Percentiles rank a stretch among this genome's conserved stretches.
Evolutionary conservation across 1,140 invertebrate genomes (phyloP).

Genomic region (Tigriopus japonicus): DNA sequence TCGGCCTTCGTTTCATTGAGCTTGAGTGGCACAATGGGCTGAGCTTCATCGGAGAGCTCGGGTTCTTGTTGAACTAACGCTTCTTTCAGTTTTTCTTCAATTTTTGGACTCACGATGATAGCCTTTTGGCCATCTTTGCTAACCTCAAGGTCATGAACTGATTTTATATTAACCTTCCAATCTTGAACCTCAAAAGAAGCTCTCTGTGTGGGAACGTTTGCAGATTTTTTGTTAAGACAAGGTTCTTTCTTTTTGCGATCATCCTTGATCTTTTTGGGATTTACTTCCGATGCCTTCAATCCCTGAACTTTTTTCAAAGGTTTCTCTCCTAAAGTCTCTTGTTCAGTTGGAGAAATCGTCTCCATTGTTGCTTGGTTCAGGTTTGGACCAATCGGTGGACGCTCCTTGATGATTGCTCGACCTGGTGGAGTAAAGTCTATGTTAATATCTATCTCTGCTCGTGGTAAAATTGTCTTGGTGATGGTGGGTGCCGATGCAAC

Average conservation of each 20-base stretch:
- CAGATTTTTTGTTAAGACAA: too few relatives aligned
- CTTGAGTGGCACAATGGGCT: neutral
- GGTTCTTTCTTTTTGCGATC: too few relatives aligned
- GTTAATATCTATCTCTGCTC: slow-evolving; percentile 5
- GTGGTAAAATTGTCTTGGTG: neutral
- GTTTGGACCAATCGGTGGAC: too few relatives aligned
- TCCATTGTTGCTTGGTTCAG: too few relatives aligned
- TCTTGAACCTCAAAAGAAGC: slow-evolving; percentile 4
- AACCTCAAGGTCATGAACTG: slow-evolving; percentile 1
- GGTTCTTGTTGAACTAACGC: neutral
- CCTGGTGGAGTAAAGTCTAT: neutral
- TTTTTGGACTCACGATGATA: neutral
- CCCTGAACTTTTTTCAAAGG: too few relatives aligned
- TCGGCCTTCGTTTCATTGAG: neutral
- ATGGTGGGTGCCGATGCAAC: too few relatives aligned
- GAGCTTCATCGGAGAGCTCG: neutral
- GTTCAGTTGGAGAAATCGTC: too few relatives aligned
- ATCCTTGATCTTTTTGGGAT: too few relatives aligned
- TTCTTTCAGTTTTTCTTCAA: neutral
- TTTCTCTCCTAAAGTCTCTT: too few relatives aligned
- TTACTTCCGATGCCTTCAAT: too few relatives aligned
- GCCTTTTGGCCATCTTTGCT: neutral
- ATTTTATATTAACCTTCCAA: slow-evolving; percentile 12
- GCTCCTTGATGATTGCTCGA: too few relatives aligned
- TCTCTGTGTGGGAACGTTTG: neutral